Conservation (phyloP, 2,113 vertebrate species). For the Phasianus colchicus region DNA sequence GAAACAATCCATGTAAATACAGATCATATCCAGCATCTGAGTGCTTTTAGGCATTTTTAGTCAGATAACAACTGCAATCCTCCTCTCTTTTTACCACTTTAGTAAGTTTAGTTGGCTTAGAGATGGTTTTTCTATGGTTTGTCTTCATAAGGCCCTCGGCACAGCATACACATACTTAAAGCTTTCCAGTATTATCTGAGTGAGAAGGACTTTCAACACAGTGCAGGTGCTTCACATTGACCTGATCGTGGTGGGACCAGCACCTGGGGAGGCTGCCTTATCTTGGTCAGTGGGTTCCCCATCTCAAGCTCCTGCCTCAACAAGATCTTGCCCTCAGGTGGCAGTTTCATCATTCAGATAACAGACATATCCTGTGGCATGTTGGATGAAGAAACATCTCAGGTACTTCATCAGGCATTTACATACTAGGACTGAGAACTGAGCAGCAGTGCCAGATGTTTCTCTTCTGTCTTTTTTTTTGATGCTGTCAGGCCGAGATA, state of each 20-base stretch:
- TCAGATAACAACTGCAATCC: background rate
- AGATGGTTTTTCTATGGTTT: background rate
- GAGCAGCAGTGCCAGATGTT: background rate
- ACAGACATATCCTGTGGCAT: background rate
- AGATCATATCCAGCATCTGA: background rate
- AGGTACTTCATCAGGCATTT: background rate
- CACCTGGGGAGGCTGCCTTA: rapidly evolving
- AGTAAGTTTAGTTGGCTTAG: background rate
- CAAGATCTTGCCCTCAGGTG: background rate
- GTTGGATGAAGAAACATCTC: background rate
- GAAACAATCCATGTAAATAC: background rate
- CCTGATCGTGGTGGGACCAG: background rate
- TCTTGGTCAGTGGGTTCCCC: background rate
- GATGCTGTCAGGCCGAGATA: background rate
- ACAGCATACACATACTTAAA: background rate
- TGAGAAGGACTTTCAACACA: background rate
- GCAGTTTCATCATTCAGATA: background rate
- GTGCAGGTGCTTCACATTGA: rapidly evolving
- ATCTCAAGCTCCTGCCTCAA: background rate
- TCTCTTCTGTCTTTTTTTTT: background rate
- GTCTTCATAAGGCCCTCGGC: background rate
- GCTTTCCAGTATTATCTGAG: background rate
- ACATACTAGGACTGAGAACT: background rate
- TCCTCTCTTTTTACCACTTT: background rate
- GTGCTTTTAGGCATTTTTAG: background rate